Conservation (phyloP, 2,797 vertebrate species). For the Ara ararauna region DNA sequence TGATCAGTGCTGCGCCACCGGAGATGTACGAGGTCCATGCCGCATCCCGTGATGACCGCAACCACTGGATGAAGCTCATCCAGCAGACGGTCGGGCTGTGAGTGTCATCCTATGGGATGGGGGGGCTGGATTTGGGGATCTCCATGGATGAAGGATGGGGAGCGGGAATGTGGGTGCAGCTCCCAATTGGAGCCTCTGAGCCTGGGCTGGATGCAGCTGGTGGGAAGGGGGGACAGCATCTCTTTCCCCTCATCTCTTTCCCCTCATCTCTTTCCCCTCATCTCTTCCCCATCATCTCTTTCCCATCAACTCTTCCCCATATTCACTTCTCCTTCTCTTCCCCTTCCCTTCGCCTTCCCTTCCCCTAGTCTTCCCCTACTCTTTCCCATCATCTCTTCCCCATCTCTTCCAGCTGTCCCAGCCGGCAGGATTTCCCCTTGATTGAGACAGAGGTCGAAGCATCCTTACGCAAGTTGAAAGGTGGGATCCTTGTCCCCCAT, state of each 20-base stretch:
- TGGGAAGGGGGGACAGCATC: not conserved
- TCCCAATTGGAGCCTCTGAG: not conserved
- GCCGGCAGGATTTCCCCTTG: conserved; percentile 90
- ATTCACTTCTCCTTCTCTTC: no score
- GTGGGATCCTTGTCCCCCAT: not conserved
- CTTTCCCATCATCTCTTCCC: not conserved
- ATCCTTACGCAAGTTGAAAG: not conserved
- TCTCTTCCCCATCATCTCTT: not conserved
- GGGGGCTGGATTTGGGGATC: not conserved
- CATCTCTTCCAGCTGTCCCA: conserved; percentile 82
- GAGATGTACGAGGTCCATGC: conserved; percentile 95
- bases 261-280: not conserved
- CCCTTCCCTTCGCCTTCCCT: not conserved
- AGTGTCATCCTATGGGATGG: conserved; percentile 17
- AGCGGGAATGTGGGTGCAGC: not conserved
- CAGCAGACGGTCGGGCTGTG: conserved; percentile 87
- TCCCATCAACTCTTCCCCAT: no score
- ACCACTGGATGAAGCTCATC: conserved; percentile 89
- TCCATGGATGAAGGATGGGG: not conserved
- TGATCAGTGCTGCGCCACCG: conserved; percentile 87
- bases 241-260: no score
- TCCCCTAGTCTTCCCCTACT: not conserved
- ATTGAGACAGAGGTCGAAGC: conserved; percentile 86
- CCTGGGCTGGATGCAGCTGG: not conserved
- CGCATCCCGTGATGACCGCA: conserved; percentile 86